Evolutionary conservation across 2,797 vertebrate species (phyloP), one percentile per base, ranked within the genome.

Genomic region (Spea hammondii): DNA sequence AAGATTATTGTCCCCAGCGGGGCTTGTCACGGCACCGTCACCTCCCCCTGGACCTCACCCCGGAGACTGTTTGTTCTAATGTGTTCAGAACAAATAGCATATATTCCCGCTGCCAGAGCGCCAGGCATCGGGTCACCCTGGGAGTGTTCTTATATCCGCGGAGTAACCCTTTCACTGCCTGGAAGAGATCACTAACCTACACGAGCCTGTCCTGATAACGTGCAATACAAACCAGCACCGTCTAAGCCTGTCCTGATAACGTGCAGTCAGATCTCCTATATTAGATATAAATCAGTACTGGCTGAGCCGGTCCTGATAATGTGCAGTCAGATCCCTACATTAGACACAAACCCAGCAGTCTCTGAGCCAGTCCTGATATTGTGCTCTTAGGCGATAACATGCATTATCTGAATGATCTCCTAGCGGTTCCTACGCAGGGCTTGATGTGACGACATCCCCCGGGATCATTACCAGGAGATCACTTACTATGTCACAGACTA

Each of bases 21-120:
- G 75, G 57, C 14, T 65, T 44, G 65, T 13, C 62, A 69, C 49
- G 57, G 70, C 70, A 64, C 48, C 59, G 47, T 67, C 57, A 74
- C 70, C 80, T 78, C 80, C 80, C 80, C 32, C 49, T 57, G 17
- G 79, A 54, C 75, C 75, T 77, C 80, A 62, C 80, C 80, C 75
- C 55, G 78, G 80, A 70, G 80, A 68, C 80, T 82, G 65, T 82
- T 82, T 82, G 79, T 78, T 79, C 70, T 50, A 51, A 5, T 47
- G 71, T 78, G 60, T 45, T 77, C 70, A 77, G 80, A 82, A 82
- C 80, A 82, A 82, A 77, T 71, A 74, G 75, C 70, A 70, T 55
- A 57, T 67, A 62, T 77, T 77, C 74, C 54, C 47, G 64, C 79
- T 57, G 51, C 49, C 50, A n/a, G 75, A 6, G 65, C 70, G 70